Evolutionary conservation across 2,888 invertebrate genomes (phyloP), one percentile per base, ranked within the genome.

Genomic region (Seira sanloemensis): DNA sequence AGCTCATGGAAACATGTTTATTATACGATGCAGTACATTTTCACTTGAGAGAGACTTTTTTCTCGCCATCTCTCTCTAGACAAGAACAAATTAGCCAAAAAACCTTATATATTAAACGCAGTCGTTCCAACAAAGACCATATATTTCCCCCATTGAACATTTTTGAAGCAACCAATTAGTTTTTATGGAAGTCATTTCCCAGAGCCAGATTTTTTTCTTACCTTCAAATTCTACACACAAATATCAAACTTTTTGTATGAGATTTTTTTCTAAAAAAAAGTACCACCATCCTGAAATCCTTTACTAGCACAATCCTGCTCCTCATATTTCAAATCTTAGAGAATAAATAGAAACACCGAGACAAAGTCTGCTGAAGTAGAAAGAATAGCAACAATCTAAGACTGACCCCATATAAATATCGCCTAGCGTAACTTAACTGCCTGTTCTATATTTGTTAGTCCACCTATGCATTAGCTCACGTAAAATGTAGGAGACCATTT

Each of bases 151-250:
- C 4, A 37, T 7, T 37, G 37, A 37, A 4, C 4, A 37, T 37
- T 37, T 37, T 37, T 37, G 12, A 37, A 37, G 5, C 37, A n/a
- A n/a, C n/a, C n/a, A n/a, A n/a, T n/a, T n/a, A n/a, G 37, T 58
- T n/a, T 58, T 58, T 58, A 58, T n/a, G 9, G 58, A 58, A 58
- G 58, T 58, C n/a, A 58, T 58, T 58, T 58, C 58, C 58, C 58
- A 58, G 58, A 58, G 58, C 58, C 58, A 58, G 58, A 58, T 12
- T 58, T 58, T 58, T 58, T 18, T 58, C 37, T 37, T 37, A 37
- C 12, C 37, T 37, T 4, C 37, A 37, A 37, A 58, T 58, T 58
- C 5, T n/a, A 12, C 12, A 37, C 37, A 37, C 37, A 37, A 37
- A n/a, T 37, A 37, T 37, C n/a, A n/a, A 37, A 37, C 5, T 37